phyloP scores from a whole-genome alignment of 2,113 vertebrate genomes.

The Mungos mungo region DNA sequence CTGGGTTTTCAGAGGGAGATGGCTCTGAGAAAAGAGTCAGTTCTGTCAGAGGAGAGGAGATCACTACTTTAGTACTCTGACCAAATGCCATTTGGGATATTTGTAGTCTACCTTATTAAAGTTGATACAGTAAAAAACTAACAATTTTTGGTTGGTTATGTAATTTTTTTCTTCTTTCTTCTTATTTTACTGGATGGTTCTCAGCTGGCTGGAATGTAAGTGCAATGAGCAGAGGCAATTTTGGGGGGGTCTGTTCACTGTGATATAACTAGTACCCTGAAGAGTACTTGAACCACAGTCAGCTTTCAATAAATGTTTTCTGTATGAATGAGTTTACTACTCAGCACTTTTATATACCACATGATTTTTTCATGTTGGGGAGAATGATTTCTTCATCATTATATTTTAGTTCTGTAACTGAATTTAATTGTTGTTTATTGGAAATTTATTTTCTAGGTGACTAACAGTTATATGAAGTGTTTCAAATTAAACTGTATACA shows the following conservation, averaged over 20 bases:
- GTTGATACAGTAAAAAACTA: background rate
- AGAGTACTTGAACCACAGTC: background rate
- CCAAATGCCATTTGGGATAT: background rate
- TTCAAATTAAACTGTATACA: background rate
- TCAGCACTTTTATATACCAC: background rate
- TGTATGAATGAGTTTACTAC: background rate
- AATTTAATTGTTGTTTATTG: background rate
- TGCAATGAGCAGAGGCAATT: background rate
- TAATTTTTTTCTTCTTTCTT: background rate
- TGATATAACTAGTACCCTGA: background rate
- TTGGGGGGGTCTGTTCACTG: background rate
- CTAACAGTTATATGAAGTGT: background rate
- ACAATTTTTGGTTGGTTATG: background rate
- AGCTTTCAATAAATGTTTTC: background rate
- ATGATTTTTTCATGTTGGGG: background rate
- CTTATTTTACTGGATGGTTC: slow-evolving; percentile 22
- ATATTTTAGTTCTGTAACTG: slow-evolving; percentile 4
- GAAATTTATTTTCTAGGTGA: slow-evolving; percentile 43
- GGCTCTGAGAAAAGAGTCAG: background rate
- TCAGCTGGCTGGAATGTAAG: background rate
- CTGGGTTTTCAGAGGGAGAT: background rate
- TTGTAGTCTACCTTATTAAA: slow-evolving; percentile 14
- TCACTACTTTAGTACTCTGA: background rate
- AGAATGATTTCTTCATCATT: slow-evolving; percentile 9
- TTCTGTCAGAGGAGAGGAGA: background rate